Base-by-base conservation (phyloP, 2,888 invertebrate genomes). In the Drosophila subquinaria region DNA sequence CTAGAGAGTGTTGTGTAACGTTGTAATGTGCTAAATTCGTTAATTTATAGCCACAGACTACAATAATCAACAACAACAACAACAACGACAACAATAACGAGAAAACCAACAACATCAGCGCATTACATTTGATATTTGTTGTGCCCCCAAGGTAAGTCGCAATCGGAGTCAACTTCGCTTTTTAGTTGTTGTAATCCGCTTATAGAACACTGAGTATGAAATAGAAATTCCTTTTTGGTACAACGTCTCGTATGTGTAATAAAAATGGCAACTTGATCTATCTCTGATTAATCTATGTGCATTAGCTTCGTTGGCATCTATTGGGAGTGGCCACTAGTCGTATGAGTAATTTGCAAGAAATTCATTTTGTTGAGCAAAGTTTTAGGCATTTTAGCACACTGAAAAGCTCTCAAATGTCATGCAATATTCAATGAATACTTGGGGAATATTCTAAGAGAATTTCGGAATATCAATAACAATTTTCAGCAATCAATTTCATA, bases 1-100 rank as follows among this genome's bases (percentile, higher is more conserved):
- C 55, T 10, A 47, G 59, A 53, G 42, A 43, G 61, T 62, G 60
- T 79, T 77, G 76, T 77, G 70, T 79, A 79, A 79, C 64, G 65
- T 52, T 77, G 67, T 79, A 77, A 78, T 55, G 79, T 86, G 89
- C 88, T 89, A 88, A 88, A 88, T 79, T 83, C 74, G 70, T 70
- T 81, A 85, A 85, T 89, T 83, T 85, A 85, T 83, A 66, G 79
- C 89, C 72, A 69, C 64, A 69, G 79, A 82, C 78, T 67, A 66
- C 73, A 71, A 76, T 65, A 83, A 86, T 70, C 83, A 83, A 42
- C 52, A 47, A 65, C 47, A 56, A 65, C 47, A 56, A 52, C 63
- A 64, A 66, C 55, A 65, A 65, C 61, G 65, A 69, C 69, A 71
- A 81, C 52, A 55, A 43, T 4, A 63, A 27, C 59, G 42, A 68